phyloP scores from a whole-genome alignment of 2,888 invertebrate genomes.

The Buathra laborator region DNA sequence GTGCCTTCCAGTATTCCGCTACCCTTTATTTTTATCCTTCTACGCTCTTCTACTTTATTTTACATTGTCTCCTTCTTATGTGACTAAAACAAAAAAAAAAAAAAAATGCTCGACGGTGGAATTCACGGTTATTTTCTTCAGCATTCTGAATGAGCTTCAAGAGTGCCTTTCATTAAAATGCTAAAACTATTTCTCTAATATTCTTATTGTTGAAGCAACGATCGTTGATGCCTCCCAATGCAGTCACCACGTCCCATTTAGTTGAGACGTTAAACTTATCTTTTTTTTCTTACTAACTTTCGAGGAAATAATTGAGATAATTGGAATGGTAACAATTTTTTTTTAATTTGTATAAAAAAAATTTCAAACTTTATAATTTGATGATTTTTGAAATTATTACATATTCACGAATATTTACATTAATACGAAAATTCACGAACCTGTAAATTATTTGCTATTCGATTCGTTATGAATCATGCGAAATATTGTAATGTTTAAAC shows the following conservation, averaged over 20 bases:
- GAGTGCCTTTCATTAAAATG: background rate
- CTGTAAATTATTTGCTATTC: background rate
- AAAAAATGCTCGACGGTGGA: background rate
- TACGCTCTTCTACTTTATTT: background rate
- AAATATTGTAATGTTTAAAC: background rate
- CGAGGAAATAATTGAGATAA: too few relatives aligned
- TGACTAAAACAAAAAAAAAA: too few relatives aligned
- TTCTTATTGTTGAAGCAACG: background rate
- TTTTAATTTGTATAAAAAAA: too few relatives aligned
- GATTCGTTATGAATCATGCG: background rate
- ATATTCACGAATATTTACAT: background rate
- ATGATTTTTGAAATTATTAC: background rate
- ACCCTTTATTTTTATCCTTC: slow-evolving; percentile 8
- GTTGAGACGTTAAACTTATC: too few relatives aligned
- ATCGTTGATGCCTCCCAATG: too few relatives aligned
- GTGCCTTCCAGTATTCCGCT: slow-evolving; percentile 22
- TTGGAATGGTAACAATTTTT: too few relatives aligned
- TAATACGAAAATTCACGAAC: too few relatives aligned
- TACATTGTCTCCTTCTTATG: background rate
- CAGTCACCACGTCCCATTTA: background rate
- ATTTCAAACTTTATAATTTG: too few relatives aligned
- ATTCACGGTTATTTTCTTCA: background rate
- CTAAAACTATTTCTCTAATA: background rate
- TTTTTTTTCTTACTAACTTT: too few relatives aligned
- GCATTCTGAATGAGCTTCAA: too few relatives aligned